Evolutionary conservation across 2,888 invertebrate genomes (phyloP).

Genomic region (Muschampia plurimacula): DNA sequence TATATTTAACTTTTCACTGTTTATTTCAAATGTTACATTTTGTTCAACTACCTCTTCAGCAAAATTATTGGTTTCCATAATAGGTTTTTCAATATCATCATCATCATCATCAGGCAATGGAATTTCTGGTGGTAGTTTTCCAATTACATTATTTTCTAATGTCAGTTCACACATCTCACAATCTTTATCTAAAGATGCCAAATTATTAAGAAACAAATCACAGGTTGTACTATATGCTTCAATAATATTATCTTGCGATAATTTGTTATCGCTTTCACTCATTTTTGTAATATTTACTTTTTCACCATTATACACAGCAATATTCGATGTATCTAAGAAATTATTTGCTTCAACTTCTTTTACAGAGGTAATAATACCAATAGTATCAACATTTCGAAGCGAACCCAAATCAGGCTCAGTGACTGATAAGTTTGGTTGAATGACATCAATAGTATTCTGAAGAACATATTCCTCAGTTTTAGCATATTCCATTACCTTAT

Average conservation of each 20-base stretch:
- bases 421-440: neutral
- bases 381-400: neutral
- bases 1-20: neutral
- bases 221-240: neutral
- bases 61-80: neutral
- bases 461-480: neutral
- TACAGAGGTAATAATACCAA: neutral
- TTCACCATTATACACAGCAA: neutral
- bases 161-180: conserved; percentile 5
- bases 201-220: neutral
- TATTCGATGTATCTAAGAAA: neutral
- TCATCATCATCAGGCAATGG: conserved; percentile 66
- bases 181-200: neutral
- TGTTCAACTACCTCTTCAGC: neutral
- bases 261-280: neutral
- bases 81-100: conserved; percentile 48
- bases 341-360: conserved; percentile 2
- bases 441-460: neutral
- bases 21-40: conserved; percentile 15
- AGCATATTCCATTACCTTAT: neutral
- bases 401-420: neutral
- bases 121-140: conserved; percentile 47
- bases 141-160: neutral
- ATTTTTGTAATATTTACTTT: neutral
- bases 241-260: neutral